Percentiles rank a stretch among this genome's conserved stretches.
Conservation (phyloP, 2,797 vertebrate species). For the Chelonia mydas region DNA sequence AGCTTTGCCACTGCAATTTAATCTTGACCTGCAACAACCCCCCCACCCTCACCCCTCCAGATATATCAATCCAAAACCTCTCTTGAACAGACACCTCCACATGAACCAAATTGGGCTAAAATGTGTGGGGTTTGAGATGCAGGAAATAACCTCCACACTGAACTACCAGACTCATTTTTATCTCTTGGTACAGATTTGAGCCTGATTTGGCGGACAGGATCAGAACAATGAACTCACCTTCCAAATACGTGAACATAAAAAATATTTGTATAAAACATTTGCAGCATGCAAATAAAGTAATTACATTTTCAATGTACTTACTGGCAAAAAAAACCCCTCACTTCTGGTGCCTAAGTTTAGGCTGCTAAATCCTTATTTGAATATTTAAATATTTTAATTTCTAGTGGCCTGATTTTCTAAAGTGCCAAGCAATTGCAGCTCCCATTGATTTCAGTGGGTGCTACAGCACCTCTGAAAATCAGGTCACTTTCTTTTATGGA, state of each 20-base stretch:
- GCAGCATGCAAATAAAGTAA: background rate
- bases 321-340: background rate
- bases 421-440: background rate
- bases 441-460: background rate
- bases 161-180: background rate
- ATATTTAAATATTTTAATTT: background rate
- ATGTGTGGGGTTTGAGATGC: background rate
- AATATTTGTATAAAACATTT: background rate
- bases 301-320: conserved; percentile 6
- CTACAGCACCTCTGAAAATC: conserved; percentile 3
- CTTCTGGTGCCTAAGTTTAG: background rate
- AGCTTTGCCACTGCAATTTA: background rate
- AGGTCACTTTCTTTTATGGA: background rate
- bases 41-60: accelerated
- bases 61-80: background rate
- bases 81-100: background rate
- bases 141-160: conserved; percentile 19
- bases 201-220: background rate
- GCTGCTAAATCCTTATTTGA: background rate
- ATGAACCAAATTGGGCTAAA: background rate
- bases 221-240: background rate
- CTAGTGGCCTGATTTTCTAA: background rate
- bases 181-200: background rate
- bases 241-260: background rate
- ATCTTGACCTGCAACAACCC: background rate